Evolutionary conservation across 2,797 vertebrate species (phyloP).

Genomic region (Gambusia yucatana): DNA sequence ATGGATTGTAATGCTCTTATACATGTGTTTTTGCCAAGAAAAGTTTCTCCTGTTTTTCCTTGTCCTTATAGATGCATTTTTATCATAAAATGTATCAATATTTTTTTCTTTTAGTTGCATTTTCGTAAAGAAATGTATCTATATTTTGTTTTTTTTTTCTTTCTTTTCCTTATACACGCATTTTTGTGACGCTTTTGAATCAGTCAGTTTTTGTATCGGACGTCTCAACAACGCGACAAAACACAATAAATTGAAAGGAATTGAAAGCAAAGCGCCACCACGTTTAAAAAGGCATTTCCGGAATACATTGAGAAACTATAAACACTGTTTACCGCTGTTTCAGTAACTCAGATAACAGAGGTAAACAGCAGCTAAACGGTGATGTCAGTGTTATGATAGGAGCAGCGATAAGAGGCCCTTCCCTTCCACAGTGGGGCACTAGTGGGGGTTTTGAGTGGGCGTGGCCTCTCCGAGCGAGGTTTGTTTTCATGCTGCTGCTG

Average conservation of each 20-base stretch:
- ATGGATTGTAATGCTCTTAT: background rate
- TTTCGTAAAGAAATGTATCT: too few relatives aligned
- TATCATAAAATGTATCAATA: too few relatives aligned
- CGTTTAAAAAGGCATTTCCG: background rate
- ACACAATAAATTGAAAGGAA: too few relatives aligned
- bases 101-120: too few relatives aligned
- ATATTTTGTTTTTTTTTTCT: too few relatives aligned
- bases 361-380: background rate
- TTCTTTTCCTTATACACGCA: too few relatives aligned
- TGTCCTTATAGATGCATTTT: too few relatives aligned
- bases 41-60: too few relatives aligned
- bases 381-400: slow-evolving; percentile 21
- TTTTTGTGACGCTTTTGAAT: too few relatives aligned
- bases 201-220: too few relatives aligned
- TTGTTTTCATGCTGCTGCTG: slow-evolving; percentile 22
- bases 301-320: background rate
- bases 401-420: background rate
- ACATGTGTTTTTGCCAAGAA: too few relatives aligned
- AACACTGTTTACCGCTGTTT: background rate
- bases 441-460: background rate
- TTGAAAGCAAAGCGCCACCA: background rate
- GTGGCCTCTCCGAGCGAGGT: slow-evolving; percentile 2
- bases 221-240: too few relatives aligned
- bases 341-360: background rate
- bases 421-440: background rate